Conservation (phyloP, 2,888 invertebrate species). For the Lamellibrachia columna region DNA sequence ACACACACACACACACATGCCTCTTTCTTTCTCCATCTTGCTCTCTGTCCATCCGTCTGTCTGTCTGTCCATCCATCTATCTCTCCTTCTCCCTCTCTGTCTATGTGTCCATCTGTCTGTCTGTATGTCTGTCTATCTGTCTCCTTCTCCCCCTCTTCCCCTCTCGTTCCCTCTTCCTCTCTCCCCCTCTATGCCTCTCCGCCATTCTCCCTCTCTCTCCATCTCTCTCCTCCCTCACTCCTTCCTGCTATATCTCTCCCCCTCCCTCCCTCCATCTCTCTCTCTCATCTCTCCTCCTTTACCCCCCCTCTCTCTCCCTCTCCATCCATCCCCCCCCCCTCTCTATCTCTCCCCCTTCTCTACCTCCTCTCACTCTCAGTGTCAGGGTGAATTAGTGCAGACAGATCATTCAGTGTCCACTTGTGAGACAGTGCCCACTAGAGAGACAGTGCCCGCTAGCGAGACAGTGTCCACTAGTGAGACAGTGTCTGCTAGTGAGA, state of each 20-base stretch:
- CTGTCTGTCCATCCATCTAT: too few species aligned
- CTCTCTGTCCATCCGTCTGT: too few species aligned
- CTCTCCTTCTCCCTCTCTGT: not conserved
- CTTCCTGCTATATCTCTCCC: not conserved
- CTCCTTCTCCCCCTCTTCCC: not conserved
- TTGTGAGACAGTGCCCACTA: too few species aligned
- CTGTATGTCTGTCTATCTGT: not conserved
- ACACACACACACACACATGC: too few species aligned
- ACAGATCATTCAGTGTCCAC: not conserved
- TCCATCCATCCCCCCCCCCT: not conserved
- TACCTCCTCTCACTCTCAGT: not conserved
- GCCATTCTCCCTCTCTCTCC: not conserved
- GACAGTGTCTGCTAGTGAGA: too few species aligned
- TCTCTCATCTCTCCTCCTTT: too few species aligned
- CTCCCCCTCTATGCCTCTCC: not conserved
- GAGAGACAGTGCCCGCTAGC: too few species aligned
- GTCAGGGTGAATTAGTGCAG: not conserved
- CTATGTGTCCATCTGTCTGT: not conserved
- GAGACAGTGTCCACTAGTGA: too few species aligned
- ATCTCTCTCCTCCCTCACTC: not conserved
- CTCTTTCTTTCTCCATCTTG: too few species aligned
- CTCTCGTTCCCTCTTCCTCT: not conserved
- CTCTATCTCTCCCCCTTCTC: not conserved
- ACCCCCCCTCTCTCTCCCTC: not conserved
- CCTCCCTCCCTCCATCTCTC: too few species aligned